phyloP scores from a whole-genome alignment of 2,797 vertebrate species.

The Spinus olivaceus region DNA sequence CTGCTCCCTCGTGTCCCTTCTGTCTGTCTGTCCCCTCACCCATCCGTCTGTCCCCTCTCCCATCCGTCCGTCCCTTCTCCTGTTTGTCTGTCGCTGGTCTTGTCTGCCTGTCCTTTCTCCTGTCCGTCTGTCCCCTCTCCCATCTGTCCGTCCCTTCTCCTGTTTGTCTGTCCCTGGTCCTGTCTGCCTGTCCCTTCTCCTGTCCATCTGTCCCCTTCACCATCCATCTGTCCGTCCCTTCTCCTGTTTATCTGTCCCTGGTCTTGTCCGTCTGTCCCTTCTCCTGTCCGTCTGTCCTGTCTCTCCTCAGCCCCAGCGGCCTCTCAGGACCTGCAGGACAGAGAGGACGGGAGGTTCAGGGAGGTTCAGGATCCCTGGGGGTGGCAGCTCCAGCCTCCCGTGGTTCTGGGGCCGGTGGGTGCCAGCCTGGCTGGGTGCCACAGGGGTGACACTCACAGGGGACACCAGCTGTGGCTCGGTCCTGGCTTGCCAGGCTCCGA shows the following conservation, averaged over 20 bases:
- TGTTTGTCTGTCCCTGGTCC: neutral
- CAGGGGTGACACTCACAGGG: accelerated
- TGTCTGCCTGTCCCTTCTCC: neutral
- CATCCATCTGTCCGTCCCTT: no score
- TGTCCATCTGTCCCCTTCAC: no score
- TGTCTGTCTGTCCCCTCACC: neutral
- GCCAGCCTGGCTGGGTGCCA: neutral
- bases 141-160: no score
- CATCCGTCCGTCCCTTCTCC: neutral
- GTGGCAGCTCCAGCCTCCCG: neutral
- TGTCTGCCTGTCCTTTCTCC: neutral
- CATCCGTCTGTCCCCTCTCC: neutral
- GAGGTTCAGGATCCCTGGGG: neutral
- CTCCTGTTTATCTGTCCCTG: neutral
- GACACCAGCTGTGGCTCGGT: accelerated
- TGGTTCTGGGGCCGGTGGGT: accelerated
- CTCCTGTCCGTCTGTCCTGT: neutral
- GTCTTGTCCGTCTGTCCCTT: neutral
- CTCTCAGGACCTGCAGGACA: neutral
- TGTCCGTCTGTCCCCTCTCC: accelerated
- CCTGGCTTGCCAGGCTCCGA: accelerated
- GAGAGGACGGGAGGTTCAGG: accelerated
- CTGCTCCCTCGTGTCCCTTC: neutral
- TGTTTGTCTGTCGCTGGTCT: neutral
- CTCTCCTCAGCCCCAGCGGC: accelerated